Evolutionary conservation across 2,797 vertebrate genomes (phyloP), one percentile per base, ranked within the genome.

Genomic region (Neosilurus mollespiculum): DNA sequence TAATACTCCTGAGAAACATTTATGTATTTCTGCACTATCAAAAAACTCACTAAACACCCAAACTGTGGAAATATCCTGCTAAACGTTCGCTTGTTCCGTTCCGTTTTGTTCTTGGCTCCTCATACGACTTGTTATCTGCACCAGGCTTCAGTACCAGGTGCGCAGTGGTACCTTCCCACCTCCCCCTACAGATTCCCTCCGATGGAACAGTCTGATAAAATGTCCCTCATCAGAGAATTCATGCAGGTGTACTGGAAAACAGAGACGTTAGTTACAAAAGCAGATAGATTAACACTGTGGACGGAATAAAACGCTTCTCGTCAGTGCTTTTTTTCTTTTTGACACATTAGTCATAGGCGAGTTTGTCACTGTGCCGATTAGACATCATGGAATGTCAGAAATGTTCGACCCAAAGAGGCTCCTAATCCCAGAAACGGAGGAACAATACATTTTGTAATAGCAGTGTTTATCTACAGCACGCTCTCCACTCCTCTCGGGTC

Each of bases 71-170:
- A 79, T 59, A 83, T 89, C 84, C 79, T 64, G 43, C 83, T 80
- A 77, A 84, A 84, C 49, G 22, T 58, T 16, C 81, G 30, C 78
- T 76, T 4, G 7, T 15, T 37, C 16, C 5, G 30, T 77, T 78
- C 59, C 56, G 82, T 59, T 81, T 12, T 24, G 56, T 70, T 89
- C 64, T 89, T 86, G 87, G 82, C 88, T 84, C 56, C 78, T n/a
- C 69, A 72, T 67, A 59, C 85, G 87, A 84, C 81, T 81, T 88
- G 61, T 89, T 91, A 90, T 90, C 87, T 84, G 86, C 76, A 56
- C 64, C 62, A 84, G 80, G 82, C 77, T 83, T 80, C 77, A 61
- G 89, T 90, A 90, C 88, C 88, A 87, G 88, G 86, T 87, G 85
- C 84, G 18, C 61, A 61, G 69, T 86, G 86, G 87, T 88, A 89